Evolutionary conservation across 2,113 vertebrate species (phyloP).

Genomic region (Sterna hirundo): DNA sequence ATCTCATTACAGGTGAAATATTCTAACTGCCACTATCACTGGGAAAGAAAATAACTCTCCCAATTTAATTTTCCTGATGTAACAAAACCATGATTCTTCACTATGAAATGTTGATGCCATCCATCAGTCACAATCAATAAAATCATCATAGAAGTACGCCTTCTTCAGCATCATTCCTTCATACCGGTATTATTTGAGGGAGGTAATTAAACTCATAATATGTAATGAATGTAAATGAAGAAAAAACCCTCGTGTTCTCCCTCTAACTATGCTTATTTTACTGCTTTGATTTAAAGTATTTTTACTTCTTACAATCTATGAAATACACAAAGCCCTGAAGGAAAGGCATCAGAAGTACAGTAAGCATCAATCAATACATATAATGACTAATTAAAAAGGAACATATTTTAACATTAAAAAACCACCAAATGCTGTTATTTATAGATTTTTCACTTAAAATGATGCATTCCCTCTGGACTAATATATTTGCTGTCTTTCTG

Average conservation of each 20-base stretch:
- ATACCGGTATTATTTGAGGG: slow-evolving; percentile 77
- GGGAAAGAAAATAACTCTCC: slow-evolving; percentile 90
- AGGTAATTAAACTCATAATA: slow-evolving; percentile 86
- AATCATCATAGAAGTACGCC: slow-evolving; percentile 79
- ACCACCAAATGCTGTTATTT: slow-evolving; percentile 58
- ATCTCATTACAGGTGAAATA: slow-evolving; percentile 97
- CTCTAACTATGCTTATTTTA: slow-evolving; percentile 78
- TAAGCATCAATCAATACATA: slow-evolving; percentile 66
- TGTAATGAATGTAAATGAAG: slow-evolving; percentile 85
- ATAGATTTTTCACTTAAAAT: slow-evolving; percentile 62
- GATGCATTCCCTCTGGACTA: slow-evolving; percentile 40
- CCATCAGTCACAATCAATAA: slow-evolving; percentile 89
- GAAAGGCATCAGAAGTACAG: slow-evolving; percentile 62
- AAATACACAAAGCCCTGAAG: slow-evolving; percentile 65
- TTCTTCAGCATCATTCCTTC: slow-evolving; percentile 74
- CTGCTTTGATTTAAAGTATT: slow-evolving; percentile 76
- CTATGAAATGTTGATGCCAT: slow-evolving; percentile 88
- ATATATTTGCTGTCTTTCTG: slow-evolving; percentile 23
- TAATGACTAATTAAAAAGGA: slow-evolving; percentile 72
- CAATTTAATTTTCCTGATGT: slow-evolving; percentile 91
- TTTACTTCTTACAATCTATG: slow-evolving; percentile 67
- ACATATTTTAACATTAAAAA: slow-evolving; percentile 68
- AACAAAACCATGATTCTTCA: slow-evolving; percentile 90
- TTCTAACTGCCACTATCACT: slow-evolving; percentile 92
- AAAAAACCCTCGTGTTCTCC: slow-evolving; percentile 74